Evolutionary conservation across 2,888 invertebrate species (phyloP).

Genomic region (Micropterix aruncella): DNA sequence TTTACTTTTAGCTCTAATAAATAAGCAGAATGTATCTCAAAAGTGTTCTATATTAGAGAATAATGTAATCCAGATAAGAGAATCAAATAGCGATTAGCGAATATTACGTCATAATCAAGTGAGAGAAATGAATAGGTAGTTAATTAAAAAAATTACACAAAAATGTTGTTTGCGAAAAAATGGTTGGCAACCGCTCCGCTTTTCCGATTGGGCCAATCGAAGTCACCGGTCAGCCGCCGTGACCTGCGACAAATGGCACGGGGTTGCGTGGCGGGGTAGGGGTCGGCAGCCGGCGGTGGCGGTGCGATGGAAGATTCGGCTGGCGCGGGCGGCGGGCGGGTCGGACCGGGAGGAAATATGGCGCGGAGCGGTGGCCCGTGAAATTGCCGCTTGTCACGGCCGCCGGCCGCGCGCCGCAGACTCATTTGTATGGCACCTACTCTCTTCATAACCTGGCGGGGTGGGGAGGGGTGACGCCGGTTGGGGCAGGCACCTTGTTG

Average conservation of each 20-base stretch:
- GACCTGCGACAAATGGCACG: background rate
- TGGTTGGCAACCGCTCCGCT: background rate
- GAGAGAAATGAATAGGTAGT: too few species aligned
- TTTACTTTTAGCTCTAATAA: too few species aligned
- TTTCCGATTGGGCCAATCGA: background rate
- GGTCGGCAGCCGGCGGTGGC: background rate
- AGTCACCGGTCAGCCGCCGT: background rate
- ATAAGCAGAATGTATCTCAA: too few species aligned
- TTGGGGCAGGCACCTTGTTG: too few species aligned
- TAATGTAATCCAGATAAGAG: too few species aligned
- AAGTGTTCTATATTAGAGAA: too few species aligned
- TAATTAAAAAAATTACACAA: too few species aligned
- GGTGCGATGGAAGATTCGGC: background rate
- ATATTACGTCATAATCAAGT: too few species aligned
- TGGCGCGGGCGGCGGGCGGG: too few species aligned
- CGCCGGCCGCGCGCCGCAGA: conserved; percentile 2
- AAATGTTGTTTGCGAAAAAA: too few species aligned
- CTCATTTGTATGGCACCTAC: background rate
- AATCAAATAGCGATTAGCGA: too few species aligned
- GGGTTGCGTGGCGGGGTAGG: background rate
- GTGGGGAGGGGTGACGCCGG: too few species aligned
- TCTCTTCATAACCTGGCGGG: background rate
- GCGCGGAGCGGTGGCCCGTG: conserved; percentile 12
- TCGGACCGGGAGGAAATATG: conserved; percentile 10
- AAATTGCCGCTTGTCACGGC: conserved; percentile 12